Evolutionary conservation across 1,140 invertebrate genomes (phyloP).

Genomic region (Drosophila subobscura): DNA sequence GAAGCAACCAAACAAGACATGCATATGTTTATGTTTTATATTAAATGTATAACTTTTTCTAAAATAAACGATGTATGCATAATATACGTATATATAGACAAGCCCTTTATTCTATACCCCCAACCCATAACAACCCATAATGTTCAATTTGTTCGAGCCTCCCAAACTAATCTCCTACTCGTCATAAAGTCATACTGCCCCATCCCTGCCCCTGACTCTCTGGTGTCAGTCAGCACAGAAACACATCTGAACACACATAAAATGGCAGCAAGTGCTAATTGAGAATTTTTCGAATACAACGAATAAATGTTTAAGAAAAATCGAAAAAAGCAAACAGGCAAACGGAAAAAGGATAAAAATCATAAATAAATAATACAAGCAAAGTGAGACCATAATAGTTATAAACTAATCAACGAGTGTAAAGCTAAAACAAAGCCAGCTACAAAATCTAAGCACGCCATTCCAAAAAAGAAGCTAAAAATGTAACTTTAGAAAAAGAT

Average conservation of each 20-base stretch:
- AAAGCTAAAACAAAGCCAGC: conserved; percentile 45
- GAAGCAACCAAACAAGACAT: conserved; percentile 40
- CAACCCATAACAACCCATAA: neutral
- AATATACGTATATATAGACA: conserved; percentile 42
- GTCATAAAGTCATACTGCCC: too few relatives aligned
- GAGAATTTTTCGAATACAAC: conserved; percentile 82
- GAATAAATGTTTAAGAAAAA: conserved; percentile 80
- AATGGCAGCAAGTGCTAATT: conserved; percentile 28
- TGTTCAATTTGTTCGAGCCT: conserved; percentile 16
- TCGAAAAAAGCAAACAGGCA: conserved; percentile 38
- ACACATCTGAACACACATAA: conserved; percentile 13
- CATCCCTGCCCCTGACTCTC: too few relatives aligned
- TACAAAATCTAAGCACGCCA: conserved; percentile 49
- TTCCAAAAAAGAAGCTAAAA: conserved; percentile 44
- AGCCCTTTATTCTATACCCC: conserved; percentile 31
- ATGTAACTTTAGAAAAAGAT: conserved; percentile 33
- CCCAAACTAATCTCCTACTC: too few relatives aligned
- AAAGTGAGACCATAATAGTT: conserved; percentile 13
- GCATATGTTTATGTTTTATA: conserved; percentile 64
- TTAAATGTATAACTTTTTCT: conserved; percentile 61
- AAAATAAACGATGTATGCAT: conserved; percentile 69
- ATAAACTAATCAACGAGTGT: conserved; percentile 29
- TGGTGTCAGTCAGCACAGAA: too few relatives aligned
- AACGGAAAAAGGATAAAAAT: neutral
- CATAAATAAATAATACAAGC: conserved; percentile 16